These are phyloP conservation scores for Ormyrus nitidulus DNA, from an alignment of 2,888 invertebrate species.

Conservation along the genomic window DNA sequence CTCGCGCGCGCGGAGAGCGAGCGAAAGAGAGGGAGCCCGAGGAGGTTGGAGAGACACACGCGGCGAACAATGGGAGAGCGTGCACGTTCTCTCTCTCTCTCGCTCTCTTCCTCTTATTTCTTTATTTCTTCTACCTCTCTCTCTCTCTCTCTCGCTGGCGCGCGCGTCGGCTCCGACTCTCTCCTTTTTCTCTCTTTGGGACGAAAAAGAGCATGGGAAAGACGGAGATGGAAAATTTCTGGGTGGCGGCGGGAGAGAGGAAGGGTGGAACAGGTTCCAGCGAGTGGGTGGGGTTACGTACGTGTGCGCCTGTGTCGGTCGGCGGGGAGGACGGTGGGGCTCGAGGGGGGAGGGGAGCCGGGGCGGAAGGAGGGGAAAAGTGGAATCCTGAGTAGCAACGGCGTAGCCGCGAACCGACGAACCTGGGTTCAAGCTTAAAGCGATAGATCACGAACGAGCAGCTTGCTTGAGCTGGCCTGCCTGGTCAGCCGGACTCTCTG, in stretches of 20 bases:
- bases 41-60: constrained; percentile 68
- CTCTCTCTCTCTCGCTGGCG: constrained; percentile 51
- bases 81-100: constrained; percentile 63
- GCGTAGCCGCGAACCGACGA: constrained; percentile 73
- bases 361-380: constrained; percentile 67
- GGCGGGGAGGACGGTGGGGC: constrained; percentile 36
- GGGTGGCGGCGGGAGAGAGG: constrained; percentile 57
- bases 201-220: constrained; percentile 43
- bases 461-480: constrained; percentile 56
- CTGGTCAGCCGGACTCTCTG: background rate
- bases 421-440: constrained; percentile 74
- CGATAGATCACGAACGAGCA: constrained; percentile 69
- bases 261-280: constrained; percentile 71
- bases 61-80: constrained; percentile 74
- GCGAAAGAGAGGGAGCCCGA: constrained; percentile 48
- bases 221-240: constrained; percentile 54
- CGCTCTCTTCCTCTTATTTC: constrained; percentile 49
- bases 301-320: background rate
- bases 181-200: constrained; percentile 40
- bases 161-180: constrained; percentile 4
- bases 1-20: constrained; percentile 13
- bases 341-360: constrained; percentile 18
- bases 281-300: constrained; percentile 55
- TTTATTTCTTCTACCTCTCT: constrained; percentile 54
- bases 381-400: constrained; percentile 76